Conservation (phyloP, 2,797 vertebrate genomes). For the Tragelaphus oryx region DNA sequence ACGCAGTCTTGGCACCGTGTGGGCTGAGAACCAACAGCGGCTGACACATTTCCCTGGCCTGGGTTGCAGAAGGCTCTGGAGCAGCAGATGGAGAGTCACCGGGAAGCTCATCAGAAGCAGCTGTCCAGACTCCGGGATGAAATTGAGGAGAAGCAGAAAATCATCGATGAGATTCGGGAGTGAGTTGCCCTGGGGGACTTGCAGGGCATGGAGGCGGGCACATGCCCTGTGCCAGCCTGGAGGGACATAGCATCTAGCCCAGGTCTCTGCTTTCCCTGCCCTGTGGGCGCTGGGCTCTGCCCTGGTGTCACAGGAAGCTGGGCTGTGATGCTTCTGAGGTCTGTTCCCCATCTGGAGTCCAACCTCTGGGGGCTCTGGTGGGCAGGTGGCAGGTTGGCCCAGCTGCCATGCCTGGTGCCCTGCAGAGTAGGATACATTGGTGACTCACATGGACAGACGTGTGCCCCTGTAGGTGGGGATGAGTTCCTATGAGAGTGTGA, state of each 20-base stretch:
- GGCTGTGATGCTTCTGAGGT: background rate
- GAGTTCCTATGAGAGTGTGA: background rate
- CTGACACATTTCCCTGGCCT: conserved; percentile 30
- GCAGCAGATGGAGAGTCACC: conserved; percentile 97
- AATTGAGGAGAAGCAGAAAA: conserved; percentile 92
- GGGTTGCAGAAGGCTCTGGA: conserved; percentile 89
- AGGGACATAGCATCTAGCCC: background rate
- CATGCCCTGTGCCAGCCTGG: background rate
- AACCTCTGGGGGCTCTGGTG: background rate
- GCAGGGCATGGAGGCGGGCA: rapidly evolving
- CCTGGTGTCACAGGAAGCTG: background rate
- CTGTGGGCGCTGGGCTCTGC: background rate
- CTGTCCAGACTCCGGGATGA: conserved; percentile 94
- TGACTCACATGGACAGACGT: background rate
- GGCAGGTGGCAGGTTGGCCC: background rate
- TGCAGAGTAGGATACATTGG: background rate
- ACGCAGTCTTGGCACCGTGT: background rate
- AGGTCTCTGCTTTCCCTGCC: background rate
- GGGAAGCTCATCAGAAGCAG: conserved; percentile 95
- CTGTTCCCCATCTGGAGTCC: background rate
- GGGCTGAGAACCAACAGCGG: background rate
- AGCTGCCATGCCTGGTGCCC: background rate
- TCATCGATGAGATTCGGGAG: conserved; percentile 91
- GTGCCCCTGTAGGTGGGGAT: background rate
- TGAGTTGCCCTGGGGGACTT: conserved; percentile 65